Conservation (phyloP, 2,113 vertebrate genomes). For the Lepidothrix coronata region DNA sequence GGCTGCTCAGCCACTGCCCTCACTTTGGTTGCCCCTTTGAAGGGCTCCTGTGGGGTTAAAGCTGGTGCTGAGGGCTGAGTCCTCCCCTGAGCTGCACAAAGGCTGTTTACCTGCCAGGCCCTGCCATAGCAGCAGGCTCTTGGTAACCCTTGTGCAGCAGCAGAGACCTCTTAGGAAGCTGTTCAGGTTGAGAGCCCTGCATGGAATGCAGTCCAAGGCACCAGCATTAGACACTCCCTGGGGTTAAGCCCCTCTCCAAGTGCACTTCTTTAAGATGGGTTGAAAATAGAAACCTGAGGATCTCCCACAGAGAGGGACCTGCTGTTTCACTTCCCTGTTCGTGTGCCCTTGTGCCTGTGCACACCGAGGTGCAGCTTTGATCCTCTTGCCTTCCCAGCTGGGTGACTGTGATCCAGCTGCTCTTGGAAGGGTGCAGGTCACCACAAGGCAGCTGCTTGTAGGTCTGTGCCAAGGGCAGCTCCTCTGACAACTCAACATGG, state of each 20-base stretch:
- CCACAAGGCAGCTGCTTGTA: neutral
- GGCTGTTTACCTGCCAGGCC: neutral
- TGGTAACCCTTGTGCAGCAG: neutral
- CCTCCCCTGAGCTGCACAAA: neutral
- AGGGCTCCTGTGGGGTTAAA: fast-evolving
- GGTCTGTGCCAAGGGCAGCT: fast-evolving
- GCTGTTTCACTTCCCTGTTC: neutral
- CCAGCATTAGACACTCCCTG: fast-evolving
- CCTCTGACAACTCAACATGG: neutral
- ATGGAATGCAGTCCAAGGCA: neutral
- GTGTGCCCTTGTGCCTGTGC: neutral
- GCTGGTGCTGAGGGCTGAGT: neutral
- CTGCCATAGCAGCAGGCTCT: neutral
- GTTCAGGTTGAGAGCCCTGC: neutral
- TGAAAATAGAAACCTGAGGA: neutral
- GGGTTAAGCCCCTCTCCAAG: neutral
- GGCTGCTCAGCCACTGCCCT: neutral
- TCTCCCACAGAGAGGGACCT: neutral
- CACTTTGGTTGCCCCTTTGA: neutral
- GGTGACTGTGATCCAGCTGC: neutral
- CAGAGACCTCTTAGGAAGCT: neutral
- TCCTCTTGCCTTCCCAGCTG: neutral
- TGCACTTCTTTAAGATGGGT: neutral
- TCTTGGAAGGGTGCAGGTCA: neutral
- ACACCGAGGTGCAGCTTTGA: neutral